These are phyloP conservation scores for Odontothrips loti DNA, from an alignment of 2,888 invertebrate species.

Conservation along the genomic window DNA sequence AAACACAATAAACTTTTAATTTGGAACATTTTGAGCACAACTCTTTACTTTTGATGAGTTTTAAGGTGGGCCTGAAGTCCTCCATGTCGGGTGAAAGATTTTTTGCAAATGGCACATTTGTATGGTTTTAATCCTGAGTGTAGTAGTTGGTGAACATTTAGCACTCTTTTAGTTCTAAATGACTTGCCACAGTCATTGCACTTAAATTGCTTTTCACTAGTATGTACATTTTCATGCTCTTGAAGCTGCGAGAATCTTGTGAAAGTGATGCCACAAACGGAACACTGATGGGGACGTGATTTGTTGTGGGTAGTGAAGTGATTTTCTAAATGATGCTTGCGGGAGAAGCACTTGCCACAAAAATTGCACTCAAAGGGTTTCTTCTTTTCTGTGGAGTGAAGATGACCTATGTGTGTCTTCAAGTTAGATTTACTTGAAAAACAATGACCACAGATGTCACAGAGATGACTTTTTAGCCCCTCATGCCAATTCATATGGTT, in stretches of 20 bases:
- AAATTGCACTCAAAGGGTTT: neutral
- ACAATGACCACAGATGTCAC: neutral
- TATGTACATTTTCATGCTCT: constrained; percentile 14
- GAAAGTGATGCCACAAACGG: neutral
- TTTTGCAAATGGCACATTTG: neutral
- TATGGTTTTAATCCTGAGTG: neutral
- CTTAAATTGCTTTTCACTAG: neutral
- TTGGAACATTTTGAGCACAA: no score
- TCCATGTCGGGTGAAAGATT: neutral
- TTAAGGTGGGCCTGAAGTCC: neutral
- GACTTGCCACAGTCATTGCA: neutral
- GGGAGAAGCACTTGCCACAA: neutral
- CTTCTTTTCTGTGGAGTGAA: neutral
- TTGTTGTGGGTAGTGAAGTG: neutral
- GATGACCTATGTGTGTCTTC: neutral
- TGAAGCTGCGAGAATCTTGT: neutral
- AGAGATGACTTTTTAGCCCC: neutral
- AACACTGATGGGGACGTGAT: neutral
- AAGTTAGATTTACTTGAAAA: neutral
- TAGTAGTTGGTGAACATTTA: neutral
- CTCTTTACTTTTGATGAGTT: neutral
- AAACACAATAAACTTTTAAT: no score
- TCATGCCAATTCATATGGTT: neutral
- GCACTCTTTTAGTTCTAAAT: neutral
- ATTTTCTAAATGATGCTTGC: constrained; percentile 11